Base-by-base conservation (phyloP, 2,113 vertebrate species). In the Scortum barcoo region DNA sequence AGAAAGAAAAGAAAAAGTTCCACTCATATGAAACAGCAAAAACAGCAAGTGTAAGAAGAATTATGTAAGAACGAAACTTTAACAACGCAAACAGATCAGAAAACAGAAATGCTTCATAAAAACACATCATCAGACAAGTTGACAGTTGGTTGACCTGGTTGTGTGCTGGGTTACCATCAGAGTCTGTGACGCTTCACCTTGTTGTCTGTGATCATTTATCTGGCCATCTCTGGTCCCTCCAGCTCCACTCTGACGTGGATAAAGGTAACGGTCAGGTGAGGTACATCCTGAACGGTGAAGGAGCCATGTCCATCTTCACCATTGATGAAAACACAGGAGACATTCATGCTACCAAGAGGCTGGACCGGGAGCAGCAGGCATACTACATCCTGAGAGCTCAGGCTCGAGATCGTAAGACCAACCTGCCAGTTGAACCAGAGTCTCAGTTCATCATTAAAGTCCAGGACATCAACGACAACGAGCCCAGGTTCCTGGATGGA, bases 241-340 rank as follows among this genome's bases (percentile, higher is more conserved):
- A 98, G 97, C 95, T 99, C 87, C 97, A 99, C 95, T 99, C 97
- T 58, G 97, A 99, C 81, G 94, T 97, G 94, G 97, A 99, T 91
- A 96, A 95, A 94, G 97, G 97, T 85, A 96, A 97, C 68, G 96
- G 96, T 62, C 95, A 95, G 76, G 96, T 99, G 90, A 97, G 96
- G 93, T 99, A 99, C 82, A 94, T 98, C 91, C 95, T 99, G 89
- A 96, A 88, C 17, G 97, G 97, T 0, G 97, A 99, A 92, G 97
- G 97, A 79, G 97, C 97, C 19, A 95, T 92, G 92, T 97, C 97
- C 91, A 96, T 98, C 93, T 99, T 99, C 94, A 97, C 96, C 93
- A 97, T 98, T 63, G 96, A 98, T 91, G 97, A 98, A 91, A 96
- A 97, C 91, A 98, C 97, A 0, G 97, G 97, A 10, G 97, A 99